Percentiles rank a stretch among this genome's conserved stretches.
Evolutionary conservation across 2,113 vertebrate genomes (phyloP).

Genomic region (Thinocorus orbignyianus): DNA sequence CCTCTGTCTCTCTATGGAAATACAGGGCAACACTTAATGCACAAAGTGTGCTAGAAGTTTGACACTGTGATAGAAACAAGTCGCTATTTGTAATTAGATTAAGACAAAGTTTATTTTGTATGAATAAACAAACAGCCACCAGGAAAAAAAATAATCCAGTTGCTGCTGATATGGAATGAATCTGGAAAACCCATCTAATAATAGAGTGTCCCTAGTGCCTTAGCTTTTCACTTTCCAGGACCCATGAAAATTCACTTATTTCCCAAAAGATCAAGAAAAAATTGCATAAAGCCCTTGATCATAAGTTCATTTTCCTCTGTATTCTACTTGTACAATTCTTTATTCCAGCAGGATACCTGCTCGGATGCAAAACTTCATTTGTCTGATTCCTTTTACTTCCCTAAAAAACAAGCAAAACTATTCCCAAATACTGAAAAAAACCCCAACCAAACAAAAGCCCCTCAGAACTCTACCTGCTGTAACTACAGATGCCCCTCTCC

Average conservation of each 20-base stretch:
- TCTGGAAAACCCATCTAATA: neutral
- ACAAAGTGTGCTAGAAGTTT: neutral
- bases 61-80: rapidly evolving
- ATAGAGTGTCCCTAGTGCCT: neutral
- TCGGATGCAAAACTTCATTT: neutral
- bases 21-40: neutral
- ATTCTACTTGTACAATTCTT: neutral
- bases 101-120: neutral
- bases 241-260: neutral
- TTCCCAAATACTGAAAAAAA: neutral
- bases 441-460: neutral
- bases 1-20: neutral
- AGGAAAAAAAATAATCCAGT: neutral
- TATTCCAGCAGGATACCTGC: neutral
- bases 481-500: neutral
- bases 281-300: neutral
- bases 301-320: neutral
- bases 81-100: neutral
- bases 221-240: neutral
- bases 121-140: neutral
- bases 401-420: neutral
- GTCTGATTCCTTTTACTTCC: neutral
- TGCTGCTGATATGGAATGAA: neutral
- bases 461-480: neutral
- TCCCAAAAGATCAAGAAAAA: neutral